These are phyloP conservation scores for Megalonaias nervosa DNA, from an alignment of 1,140 invertebrate genomes.

Conservation along the genomic window DNA sequence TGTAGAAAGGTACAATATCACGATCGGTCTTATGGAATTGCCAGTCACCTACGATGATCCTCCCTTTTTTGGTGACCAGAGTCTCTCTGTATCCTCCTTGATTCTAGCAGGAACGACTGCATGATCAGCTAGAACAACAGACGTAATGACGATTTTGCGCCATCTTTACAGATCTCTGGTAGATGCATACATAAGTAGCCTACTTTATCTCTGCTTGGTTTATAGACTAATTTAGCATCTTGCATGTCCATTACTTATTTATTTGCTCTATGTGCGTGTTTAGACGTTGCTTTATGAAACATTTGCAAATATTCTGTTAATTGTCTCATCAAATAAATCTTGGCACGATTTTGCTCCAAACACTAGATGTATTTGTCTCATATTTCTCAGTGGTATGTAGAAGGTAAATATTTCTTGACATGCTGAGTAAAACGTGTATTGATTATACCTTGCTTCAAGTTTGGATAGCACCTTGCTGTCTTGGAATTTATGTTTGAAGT, in stretches of 20 bases:
- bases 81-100: constrained; percentile 15
- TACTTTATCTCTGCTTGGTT: constrained; percentile 34
- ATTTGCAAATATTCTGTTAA: constrained; percentile 34
- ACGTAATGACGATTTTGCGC: constrained; percentile 9
- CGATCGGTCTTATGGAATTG: constrained; percentile 8
- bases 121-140: neutral
- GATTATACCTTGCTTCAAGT: constrained; percentile 21
- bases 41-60: no score
- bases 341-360: constrained; percentile 35
- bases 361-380: constrained; percentile 25
- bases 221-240: constrained; percentile 32
- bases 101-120: constrained; percentile 5
- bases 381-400: constrained; percentile 22
- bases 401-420: constrained; percentile 24
- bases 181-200: constrained; percentile 44
- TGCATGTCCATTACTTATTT: constrained; percentile 38
- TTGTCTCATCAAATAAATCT: constrained; percentile 38
- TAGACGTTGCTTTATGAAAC: constrained; percentile 31
- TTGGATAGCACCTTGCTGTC: constrained; percentile 29
- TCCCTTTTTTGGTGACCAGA: no score
- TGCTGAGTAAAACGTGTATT: constrained; percentile 11
- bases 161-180: constrained; percentile 26
- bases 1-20: constrained; percentile 27
- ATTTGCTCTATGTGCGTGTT: constrained; percentile 24
- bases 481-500: constrained; percentile 31